phyloP scores from a whole-genome alignment of 2,797 vertebrate genomes.

The Semaprochilodus insignis region DNA sequence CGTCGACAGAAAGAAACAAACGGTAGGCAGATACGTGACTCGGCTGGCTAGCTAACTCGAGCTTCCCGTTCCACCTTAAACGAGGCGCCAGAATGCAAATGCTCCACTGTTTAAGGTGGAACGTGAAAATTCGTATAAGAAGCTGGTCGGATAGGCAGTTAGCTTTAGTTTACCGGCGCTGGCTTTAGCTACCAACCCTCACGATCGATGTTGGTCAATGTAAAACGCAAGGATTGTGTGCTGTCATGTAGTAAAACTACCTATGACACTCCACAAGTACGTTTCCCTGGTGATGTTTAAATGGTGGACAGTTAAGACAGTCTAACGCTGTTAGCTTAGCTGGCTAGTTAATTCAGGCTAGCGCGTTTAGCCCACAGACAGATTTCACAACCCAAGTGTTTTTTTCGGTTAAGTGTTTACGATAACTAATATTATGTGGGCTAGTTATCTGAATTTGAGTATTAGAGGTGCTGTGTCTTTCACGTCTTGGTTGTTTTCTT shows the following conservation, averaged over 20 bases:
- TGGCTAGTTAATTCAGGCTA: background rate
- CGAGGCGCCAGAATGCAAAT: too few species aligned
- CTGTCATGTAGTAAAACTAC: background rate
- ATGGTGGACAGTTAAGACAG: background rate
- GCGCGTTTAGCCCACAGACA: too few species aligned
- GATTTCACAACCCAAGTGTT: background rate
- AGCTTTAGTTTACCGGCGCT: background rate
- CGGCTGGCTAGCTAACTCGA: background rate
- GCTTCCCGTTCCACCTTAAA: too few species aligned
- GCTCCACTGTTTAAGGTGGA: too few species aligned
- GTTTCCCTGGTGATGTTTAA: background rate
- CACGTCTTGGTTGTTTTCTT: too few species aligned
- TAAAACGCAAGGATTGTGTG: background rate
- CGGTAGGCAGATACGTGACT: background rate
- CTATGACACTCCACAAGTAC: background rate
- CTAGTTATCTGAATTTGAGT: too few species aligned
- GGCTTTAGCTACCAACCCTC: background rate
- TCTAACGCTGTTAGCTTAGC: background rate
- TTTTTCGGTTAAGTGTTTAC: too few species aligned
- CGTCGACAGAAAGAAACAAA: background rate
- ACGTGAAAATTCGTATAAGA: too few species aligned
- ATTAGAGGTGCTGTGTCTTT: too few species aligned
- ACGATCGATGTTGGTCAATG: background rate
- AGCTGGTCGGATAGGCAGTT: background rate
- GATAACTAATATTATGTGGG: too few species aligned